Evolutionary conservation across 2,797 vertebrate genomes (phyloP), one percentile per base, ranked within the genome.

Genomic region (Catharus ustulatus): DNA sequence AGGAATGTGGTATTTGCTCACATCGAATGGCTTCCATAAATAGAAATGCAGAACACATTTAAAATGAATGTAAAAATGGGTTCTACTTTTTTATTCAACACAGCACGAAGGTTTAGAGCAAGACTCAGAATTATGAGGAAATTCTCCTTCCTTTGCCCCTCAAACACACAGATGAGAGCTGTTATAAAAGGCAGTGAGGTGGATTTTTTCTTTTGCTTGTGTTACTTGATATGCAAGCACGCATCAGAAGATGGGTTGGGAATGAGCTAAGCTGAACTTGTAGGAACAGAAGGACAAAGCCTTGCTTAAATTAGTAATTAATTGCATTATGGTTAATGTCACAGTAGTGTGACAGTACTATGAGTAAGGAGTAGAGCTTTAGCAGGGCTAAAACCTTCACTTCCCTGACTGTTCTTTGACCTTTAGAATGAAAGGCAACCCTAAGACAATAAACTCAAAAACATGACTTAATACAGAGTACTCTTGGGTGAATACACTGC

Each of bases 11-110:
- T 75, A 72, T 95, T 94, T 91, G 89, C 82, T 86, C 79, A 74
- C 36, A 52, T 5, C 72, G 76, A 93, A 94, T 77, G 22, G 20
- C 32, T 94, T 94, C 94, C 76, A 77, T 94, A 88, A 94, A 94
- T 85, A 94, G 94, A 86, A 94, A 91, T 9, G 64, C 36, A 83
- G 72, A 77, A 80, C 68, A 86, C 69, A 68, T 17, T 66, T 72
- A 59, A 93, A 94, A 88, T 49, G 20, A 88, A 43, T 66, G 26
- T 66, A 66, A 89, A 86, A 96, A 66, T 45, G 67, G 43, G 43
- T 86, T 49, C 74, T 91, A 18, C 27, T 78, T 83, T 83, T 89
- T 94, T 81, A 88, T 90, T 88, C 73, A 84, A 45, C 21, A 48
- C 32, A 59, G 29, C 36, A 81, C 1, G 3, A 61, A 81, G 40